Evolutionary conservation across 2,113 vertebrate species (phyloP).

Genomic region (Ptychochromis oligacanthus): DNA sequence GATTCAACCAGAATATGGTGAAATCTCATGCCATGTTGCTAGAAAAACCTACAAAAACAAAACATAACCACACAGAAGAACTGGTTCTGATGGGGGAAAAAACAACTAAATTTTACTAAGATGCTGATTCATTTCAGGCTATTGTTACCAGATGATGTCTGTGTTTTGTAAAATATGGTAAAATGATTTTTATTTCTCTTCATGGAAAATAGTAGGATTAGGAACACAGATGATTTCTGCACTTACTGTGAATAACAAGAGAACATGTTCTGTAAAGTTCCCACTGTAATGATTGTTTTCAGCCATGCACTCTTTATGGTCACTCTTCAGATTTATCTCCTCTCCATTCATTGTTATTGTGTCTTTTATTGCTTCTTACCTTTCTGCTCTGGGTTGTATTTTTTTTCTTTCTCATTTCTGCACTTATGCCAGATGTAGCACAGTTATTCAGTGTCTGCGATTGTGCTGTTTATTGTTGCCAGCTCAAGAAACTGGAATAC

Average conservation of each 20-base stretch:
- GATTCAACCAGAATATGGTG: slow-evolving; percentile 1
- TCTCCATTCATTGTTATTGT: not conserved
- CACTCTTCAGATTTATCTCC: not conserved
- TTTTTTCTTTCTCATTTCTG: not conserved
- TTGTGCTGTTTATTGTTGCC: slow-evolving; percentile 35
- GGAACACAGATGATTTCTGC: not conserved
- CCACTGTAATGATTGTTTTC: not conserved
- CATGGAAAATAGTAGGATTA: not conserved
- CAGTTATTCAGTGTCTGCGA: slow-evolving; percentile 11
- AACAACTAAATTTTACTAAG: not conserved
- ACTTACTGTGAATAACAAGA: not conserved
- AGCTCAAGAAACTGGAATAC: slow-evolving; percentile 98
- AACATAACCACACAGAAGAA: not conserved
- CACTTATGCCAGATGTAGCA: not conserved
- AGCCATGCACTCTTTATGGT: not conserved
- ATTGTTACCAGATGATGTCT: not conserved
- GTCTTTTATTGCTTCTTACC: not conserved
- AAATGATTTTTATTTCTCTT: not conserved
- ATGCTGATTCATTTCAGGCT: not conserved
- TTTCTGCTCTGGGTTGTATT: not conserved
- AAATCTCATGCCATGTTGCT: not conserved
- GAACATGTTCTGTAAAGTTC: not conserved
- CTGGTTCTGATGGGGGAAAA: not conserved
- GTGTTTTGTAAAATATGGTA: not conserved
- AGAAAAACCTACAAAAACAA: not conserved